phyloP scores from a whole-genome alignment of 2,797 vertebrate genomes.

The Brachyalestes nurse region DNA sequence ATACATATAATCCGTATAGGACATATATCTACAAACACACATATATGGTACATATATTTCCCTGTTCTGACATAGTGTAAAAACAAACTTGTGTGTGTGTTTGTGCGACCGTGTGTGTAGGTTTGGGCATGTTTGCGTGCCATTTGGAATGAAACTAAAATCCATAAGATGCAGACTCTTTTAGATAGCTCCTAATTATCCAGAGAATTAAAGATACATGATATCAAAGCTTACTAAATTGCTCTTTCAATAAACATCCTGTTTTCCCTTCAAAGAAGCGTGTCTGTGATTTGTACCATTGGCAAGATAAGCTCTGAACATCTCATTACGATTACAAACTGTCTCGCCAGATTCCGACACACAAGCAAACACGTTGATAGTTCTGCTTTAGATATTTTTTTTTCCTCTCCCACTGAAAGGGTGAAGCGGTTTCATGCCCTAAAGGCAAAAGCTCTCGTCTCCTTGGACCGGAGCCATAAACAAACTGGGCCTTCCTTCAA shows the following conservation, averaged over 20 bases:
- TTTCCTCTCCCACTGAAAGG: neutral
- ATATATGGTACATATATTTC: neutral
- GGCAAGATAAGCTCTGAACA: slow-evolving; percentile 17
- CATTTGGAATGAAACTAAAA: slow-evolving; percentile 8
- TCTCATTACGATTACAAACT: neutral
- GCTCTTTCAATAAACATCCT: slow-evolving; percentile 20
- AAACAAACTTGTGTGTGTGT: neutral
- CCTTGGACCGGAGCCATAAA: slow-evolving; percentile 29
- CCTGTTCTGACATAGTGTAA: neutral
- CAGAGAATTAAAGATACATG: slow-evolving; percentile 17
- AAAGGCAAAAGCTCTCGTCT: slow-evolving; percentile 28
- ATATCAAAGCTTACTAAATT: neutral
- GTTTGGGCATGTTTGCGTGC: neutral
- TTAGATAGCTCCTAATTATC: slow-evolving; percentile 27
- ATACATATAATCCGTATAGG: no score
- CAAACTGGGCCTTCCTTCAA: slow-evolving; percentile 32
- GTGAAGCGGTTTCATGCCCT: neutral
- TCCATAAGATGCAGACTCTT: neutral
- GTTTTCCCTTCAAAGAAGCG: slow-evolving; percentile 4
- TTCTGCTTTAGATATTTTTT: neutral
- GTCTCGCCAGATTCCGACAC: slow-evolving; percentile 12
- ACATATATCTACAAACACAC: no score
- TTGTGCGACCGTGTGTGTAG: slow-evolving; percentile 4
- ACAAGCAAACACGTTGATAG: slow-evolving; percentile 19
- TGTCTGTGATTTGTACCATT: neutral